A percentile compares a stretch with the other conserved stretches of the same genome.
Conservation (phyloP, 2,888 invertebrate genomes). For the Carpatolechia fugitivella region DNA sequence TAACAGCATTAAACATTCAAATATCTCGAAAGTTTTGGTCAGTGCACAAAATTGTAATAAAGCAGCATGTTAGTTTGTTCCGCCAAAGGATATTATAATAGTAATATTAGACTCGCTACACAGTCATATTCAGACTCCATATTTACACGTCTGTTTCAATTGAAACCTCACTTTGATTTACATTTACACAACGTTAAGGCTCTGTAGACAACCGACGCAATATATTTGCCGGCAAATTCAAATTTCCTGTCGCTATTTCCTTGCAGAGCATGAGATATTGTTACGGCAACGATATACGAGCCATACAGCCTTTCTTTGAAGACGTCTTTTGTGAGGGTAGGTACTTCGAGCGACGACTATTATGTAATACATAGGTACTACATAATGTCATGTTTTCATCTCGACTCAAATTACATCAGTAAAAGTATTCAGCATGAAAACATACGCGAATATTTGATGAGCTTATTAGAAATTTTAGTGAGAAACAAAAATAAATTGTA, state of each 20-base stretch:
- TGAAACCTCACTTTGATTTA: neutral
- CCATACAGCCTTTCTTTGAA: neutral
- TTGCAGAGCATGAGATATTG: neutral
- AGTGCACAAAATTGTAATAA: too few species aligned
- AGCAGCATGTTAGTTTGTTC: neutral
- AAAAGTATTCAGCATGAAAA: too few species aligned
- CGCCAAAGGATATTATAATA: neutral
- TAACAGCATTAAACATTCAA: too few species aligned
- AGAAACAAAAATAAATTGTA: too few species aligned
- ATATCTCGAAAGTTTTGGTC: too few species aligned
- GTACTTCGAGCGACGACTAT: neutral
- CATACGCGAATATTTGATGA: too few species aligned
- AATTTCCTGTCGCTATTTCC: neutral
- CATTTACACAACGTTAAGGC: neutral
- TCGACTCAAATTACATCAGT: too few species aligned
- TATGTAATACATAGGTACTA: too few species aligned
- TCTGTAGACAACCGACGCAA: neutral
- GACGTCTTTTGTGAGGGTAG: slow-evolving; percentile 1
- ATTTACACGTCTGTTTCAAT: neutral
- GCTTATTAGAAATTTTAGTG: too few species aligned
- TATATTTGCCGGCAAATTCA: slow-evolving; percentile 5
- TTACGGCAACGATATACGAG: neutral
- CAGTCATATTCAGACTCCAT: neutral
- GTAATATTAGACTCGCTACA: neutral
- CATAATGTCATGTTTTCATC: too few species aligned